These are phyloP conservation scores for Mnemiopsis leidyi DNA, from an alignment of 37 sponge, comb jelly and placozoan species.

Conservation along the genomic window DNA sequence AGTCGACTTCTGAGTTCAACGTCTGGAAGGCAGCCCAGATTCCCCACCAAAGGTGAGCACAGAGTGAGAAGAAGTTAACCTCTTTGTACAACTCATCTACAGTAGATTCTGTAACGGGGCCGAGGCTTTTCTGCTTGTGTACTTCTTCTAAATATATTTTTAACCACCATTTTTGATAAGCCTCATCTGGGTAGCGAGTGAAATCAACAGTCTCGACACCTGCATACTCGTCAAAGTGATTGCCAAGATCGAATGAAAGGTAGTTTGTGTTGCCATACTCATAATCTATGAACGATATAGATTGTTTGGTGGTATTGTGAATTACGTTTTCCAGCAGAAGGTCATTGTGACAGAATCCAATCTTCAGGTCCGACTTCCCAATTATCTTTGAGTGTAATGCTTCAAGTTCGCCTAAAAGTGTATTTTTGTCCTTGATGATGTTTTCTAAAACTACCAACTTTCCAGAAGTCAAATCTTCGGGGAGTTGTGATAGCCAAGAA, in stretches of 20 bases:
- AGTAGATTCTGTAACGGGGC: constrained; percentile 14
- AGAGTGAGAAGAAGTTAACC: constrained; percentile 78
- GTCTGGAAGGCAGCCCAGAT: constrained; percentile 88
- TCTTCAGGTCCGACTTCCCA: constrained; percentile 47
- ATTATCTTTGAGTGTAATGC: constrained; percentile 27
- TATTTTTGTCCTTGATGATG: not conserved
- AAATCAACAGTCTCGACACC: constrained; percentile 79
- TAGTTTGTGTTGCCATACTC: constrained; percentile 91
- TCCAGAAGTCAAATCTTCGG: constrained; percentile 25
- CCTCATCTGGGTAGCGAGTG: constrained; percentile 76
- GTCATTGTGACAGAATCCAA: constrained; percentile 93
- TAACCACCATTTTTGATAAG: constrained; percentile 77
- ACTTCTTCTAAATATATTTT: constrained; percentile 75
- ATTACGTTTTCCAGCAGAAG: constrained; percentile 78
- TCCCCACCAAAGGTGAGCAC: constrained; percentile 83
- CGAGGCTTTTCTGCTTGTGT: constrained; percentile 26
- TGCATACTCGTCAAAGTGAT: constrained; percentile 94
- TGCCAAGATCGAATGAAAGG: constrained; percentile 77
- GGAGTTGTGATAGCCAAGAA: constrained; percentile 7
- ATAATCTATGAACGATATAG: constrained; percentile 78
- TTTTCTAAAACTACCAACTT: not conserved
- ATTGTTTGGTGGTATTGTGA: constrained; percentile 66
- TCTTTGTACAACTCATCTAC: constrained; percentile 71
- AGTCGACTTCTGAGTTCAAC: constrained; percentile 76
- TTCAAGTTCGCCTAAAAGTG: not conserved